These are phyloP conservation scores for Cyrtonyx montezumae DNA, from an alignment of 2,113 vertebrate species.

Conservation along the genomic window DNA sequence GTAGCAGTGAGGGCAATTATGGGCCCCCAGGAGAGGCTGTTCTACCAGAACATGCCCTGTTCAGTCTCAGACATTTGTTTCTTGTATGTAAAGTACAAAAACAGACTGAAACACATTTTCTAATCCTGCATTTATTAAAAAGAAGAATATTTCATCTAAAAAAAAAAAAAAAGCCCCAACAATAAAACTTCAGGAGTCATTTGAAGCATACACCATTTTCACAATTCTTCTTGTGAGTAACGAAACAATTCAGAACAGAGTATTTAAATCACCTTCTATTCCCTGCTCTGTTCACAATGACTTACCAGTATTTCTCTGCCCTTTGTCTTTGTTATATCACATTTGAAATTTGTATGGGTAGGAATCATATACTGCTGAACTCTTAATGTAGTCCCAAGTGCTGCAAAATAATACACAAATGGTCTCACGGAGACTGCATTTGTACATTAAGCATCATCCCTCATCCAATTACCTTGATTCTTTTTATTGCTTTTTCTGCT, in stretches of 20 bases:
- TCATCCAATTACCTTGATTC: background rate
- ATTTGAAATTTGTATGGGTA: background rate
- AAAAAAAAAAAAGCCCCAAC: background rate
- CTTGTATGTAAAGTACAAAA: background rate
- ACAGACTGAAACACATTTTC: background rate
- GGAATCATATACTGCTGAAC: background rate
- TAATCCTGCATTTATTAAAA: background rate
- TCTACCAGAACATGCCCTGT: background rate
- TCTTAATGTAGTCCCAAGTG: background rate
- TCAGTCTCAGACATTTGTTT: background rate
- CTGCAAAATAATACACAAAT: background rate
- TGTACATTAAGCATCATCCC: background rate
- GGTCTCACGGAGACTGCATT: background rate
- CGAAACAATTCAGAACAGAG: background rate
- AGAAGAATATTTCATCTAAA: background rate
- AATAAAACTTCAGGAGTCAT: background rate
- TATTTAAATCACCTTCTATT: background rate
- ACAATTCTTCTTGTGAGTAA: background rate
- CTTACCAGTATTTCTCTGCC: background rate
- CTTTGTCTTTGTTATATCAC: background rate
- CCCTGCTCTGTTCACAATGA: background rate
- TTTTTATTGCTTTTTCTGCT: constrained; percentile 23
- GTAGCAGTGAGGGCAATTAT: background rate
- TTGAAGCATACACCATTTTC: background rate
- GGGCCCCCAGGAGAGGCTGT: background rate